Evolutionary conservation across 2,113 vertebrate genomes (phyloP), one percentile per base, ranked within the genome.

Genomic region (Lanius ludovicianus): DNA sequence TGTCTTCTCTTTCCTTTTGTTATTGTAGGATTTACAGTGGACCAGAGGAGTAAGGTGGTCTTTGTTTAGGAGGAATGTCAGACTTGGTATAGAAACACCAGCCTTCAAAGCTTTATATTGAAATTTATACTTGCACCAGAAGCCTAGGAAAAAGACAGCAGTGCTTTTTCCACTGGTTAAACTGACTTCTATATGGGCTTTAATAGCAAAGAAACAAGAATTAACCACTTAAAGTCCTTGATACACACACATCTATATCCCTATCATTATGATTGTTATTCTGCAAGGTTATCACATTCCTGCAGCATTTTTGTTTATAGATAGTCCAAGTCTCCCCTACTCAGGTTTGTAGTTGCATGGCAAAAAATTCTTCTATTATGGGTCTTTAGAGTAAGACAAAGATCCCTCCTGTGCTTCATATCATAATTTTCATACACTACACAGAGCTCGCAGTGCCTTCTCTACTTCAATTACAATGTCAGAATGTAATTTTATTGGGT

Each of bases 121-220:
- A 4, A 30, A 42, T 67, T 63, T 30, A 33, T 20, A 60, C 7
- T 30, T n/a, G 15, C 17, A 39, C 37, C 17, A 13, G 6, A 44
- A 65, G 13, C 10, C 16, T 46, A 31, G 11, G 15, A 33, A 53
- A 44, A 33, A n/a, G 3, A 27, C 0, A 71, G 3, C 5, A 56
- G 4, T 41, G 24, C 3, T 67, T 83, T 41, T 56, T 44, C 18
- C 46, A 3, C 8, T 9, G 7, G 5, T 53, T 71, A n/a, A 53
- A 70, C 4, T 39, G 62, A 42, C 5, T 41, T 73, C 17, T 23
- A 1, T 1, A 3, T 33, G 2, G 0, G 2, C 49, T 31, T 78
- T 56, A 31, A 47, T 15, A 78, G 6, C 20, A 74, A 81, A 62
- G 10, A 62, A 71, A 10, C 10, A 76, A 80, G 42, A 50, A 35